These are phyloP conservation scores for Parascotia fuliginaria DNA, from an alignment of 2,888 invertebrate species.

Conservation along the genomic window DNA sequence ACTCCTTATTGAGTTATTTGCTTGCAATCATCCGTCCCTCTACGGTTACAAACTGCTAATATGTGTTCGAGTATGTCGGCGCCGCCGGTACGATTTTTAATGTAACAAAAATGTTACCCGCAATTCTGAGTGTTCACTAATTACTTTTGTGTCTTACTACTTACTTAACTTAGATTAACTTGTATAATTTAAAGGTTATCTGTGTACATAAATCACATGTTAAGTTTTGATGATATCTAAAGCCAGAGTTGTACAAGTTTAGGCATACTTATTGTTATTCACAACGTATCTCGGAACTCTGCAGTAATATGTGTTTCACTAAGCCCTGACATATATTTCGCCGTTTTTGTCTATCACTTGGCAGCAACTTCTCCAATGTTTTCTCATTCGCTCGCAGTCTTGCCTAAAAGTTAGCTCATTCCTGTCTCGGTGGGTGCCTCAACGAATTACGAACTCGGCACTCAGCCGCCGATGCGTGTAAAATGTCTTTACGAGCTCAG, in stretches of 20 bases:
- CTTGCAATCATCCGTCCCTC: conserved; percentile 46
- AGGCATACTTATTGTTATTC: conserved; percentile 66
- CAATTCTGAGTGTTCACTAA: conserved; percentile 37
- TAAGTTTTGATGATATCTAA: conserved; percentile 56
- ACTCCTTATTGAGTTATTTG: conserved; percentile 72
- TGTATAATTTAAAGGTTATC: conserved; percentile 55
- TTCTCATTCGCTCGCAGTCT: conserved; percentile 76
- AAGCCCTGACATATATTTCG: conserved; percentile 70
- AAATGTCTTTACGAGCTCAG: conserved; percentile 74
- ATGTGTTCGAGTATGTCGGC: conserved; percentile 28
- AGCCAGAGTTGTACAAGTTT: conserved; percentile 57
- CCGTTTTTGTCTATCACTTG: conserved; percentile 76
- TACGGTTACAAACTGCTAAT: conserved; percentile 37
- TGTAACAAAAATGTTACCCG: conserved; percentile 5
- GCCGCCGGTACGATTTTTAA: conserved; percentile 10
- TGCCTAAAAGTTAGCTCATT: conserved; percentile 77
- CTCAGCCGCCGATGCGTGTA: conserved; percentile 79
- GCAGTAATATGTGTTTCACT: conserved; percentile 68
- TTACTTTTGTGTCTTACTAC: conserved; percentile 36
- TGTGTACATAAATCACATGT: conserved; percentile 55
- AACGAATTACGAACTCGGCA: conserved; percentile 74
- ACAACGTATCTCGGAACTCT: conserved; percentile 66
- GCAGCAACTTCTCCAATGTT: conserved; percentile 77
- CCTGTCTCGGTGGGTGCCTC: conserved; percentile 72
- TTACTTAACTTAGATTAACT: conserved; percentile 52